phyloP scores from a whole-genome alignment of 2,113 vertebrate species.

The Brienomyrus longianalis region DNA sequence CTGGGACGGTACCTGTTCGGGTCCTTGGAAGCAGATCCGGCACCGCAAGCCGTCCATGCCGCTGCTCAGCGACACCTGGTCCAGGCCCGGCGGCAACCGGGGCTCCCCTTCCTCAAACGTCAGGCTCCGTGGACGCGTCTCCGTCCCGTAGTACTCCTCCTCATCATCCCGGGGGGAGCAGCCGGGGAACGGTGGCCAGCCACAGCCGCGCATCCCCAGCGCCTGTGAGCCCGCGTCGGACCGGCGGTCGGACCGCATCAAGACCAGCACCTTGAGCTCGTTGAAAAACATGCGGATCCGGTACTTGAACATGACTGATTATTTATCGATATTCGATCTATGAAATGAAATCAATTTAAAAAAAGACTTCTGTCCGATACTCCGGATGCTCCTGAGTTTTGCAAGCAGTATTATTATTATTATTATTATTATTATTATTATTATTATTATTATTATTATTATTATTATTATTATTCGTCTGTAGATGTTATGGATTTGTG shows the following conservation, averaged over 20 bases:
- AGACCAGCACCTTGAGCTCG: constrained; percentile 78
- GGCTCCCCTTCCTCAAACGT: constrained; percentile 54
- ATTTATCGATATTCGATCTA: neutral
- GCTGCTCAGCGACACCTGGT: constrained; percentile 68
- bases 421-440: neutral
- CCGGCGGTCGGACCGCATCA: constrained; percentile 68
- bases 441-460: constrained; percentile 1
- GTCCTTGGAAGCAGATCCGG: constrained; percentile 82
- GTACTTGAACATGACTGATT: constrained; percentile 70
- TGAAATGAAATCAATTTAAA: neutral
- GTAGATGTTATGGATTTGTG: neutral
- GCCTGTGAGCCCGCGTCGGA: constrained; percentile 58
- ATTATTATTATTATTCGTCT: neutral
- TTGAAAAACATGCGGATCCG: constrained; percentile 77
- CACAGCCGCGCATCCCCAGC: constrained; percentile 60
- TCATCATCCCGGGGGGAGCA: constrained; percentile 57
- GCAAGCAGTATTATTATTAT: neutral
- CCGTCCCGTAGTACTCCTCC: constrained; percentile 66
- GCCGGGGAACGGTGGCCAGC: constrained; percentile 60
- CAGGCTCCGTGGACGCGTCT: constrained; percentile 57
- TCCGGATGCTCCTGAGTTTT: neutral
- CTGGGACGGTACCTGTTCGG: constrained; percentile 65
- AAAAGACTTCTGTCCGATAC: neutral
- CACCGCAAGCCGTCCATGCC: constrained; percentile 69
- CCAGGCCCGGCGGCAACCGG: constrained; percentile 59